Base-by-base conservation (phyloP, 2,888 invertebrate species). In the Biston stratarius region DNA sequence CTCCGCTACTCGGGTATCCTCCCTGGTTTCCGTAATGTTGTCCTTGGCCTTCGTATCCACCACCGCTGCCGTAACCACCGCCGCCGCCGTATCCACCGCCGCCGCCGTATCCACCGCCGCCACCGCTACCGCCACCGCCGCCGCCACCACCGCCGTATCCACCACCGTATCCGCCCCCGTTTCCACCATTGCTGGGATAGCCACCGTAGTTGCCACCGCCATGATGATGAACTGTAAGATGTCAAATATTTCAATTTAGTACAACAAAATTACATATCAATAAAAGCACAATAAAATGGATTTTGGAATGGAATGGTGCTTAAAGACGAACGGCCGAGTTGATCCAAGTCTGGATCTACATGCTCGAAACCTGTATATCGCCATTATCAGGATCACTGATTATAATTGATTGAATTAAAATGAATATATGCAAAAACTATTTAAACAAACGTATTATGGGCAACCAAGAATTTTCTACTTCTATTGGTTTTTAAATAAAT, bases 111-210 rank as follows among this genome's bases (percentile, higher is more conserved):
- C 66, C 47, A n/a, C 77, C 76, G 15, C 63, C 57, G 3, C 78
- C 78, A 3, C 69, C 64, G 6, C 70, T 55, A 3, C 72, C 74
- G 8, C 75, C 73, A 10, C 76, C 75, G 0, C 73, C 72, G 3
- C 75, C 68, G 6, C 75, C 74, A 6, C 75, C 68, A 2, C 77
- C 74, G 15, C 74, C 74, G 9, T 75, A 73, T 5, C 75, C 76
- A 0, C 75, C 73, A 33, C 73, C 74, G 10, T 74, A 72, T 8
- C 74, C 73, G 6, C 74, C 72, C 3, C 75, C 74, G 33, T 70
- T 40, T 0, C 74, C 72, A 7, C 77, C 75, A 6, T n/a, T n/a
- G n/a, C n/a, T n/a, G n/a, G n/a, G n/a, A n/a, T 24, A 24, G 24
- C 24, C 24, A 0, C 77, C 75, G 12, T 73, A 64, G 45, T 40